These are phyloP conservation scores for Emydura subglobosa DNA, from an alignment of 2,113 vertebrate species.

Conservation along the genomic window DNA sequence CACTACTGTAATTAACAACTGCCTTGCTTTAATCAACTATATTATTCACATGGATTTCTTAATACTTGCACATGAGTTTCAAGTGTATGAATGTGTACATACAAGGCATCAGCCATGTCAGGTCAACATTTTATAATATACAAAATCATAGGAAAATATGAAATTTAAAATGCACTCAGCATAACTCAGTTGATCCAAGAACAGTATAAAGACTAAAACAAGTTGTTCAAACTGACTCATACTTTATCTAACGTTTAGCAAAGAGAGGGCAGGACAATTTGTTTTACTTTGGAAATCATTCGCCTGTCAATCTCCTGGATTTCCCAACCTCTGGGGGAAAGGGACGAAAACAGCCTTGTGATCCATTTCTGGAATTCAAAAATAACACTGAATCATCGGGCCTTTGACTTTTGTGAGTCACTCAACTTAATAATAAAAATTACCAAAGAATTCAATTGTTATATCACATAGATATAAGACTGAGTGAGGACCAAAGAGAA, in stretches of 20 bases:
- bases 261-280: conserved; percentile 19
- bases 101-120: neutral
- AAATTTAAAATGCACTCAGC: neutral
- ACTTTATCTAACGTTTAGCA: neutral
- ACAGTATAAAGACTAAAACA: neutral
- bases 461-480: neutral
- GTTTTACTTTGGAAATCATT: conserved; percentile 48
- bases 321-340: conserved; percentile 12
- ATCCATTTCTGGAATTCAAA: conserved; percentile 54
- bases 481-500: neutral
- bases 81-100: neutral
- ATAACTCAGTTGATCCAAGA: neutral
- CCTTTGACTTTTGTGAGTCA: conserved; percentile 53
- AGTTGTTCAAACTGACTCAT: conserved; percentile 4
- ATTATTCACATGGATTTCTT: neutral
- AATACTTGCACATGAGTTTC: neutral
- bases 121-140: neutral
- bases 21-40: neutral
- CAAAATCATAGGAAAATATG: neutral
- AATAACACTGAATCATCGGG: neutral
- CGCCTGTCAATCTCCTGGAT: neutral
- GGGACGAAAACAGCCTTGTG: conserved; percentile 19
- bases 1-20: neutral
- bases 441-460: neutral
- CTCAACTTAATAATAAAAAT: neutral